Evolutionary conservation across 2,113 vertebrate genomes (phyloP).

Genomic region (Mus spicilegus): DNA sequence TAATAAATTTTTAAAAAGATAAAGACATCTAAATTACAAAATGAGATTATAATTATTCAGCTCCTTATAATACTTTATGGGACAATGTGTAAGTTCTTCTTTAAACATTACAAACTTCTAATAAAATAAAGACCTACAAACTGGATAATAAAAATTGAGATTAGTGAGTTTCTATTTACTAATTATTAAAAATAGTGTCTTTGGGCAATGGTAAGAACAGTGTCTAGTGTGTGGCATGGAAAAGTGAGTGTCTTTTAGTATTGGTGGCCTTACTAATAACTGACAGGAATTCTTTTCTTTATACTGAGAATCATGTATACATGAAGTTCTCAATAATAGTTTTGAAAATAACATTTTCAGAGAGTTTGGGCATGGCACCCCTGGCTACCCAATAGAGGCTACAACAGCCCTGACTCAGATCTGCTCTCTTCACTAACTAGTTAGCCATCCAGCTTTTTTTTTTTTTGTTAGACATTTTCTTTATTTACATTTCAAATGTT

Average conservation of each 20-base stretch:
- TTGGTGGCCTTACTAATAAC: background rate
- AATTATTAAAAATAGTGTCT: slow-evolving; percentile 40
- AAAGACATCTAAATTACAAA: too few relatives aligned
- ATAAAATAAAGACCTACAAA: too few relatives aligned
- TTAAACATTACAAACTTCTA: too few relatives aligned
- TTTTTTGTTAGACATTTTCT: too few relatives aligned
- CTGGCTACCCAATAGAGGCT: background rate
- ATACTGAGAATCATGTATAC: background rate
- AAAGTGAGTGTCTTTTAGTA: background rate
- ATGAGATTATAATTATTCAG: too few relatives aligned
- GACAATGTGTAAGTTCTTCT: too few relatives aligned
- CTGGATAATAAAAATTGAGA: too few relatives aligned
- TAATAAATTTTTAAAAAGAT: too few relatives aligned
- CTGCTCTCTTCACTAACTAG: background rate
- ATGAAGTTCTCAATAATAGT: background rate
- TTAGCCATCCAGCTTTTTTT: background rate
- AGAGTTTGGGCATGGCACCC: background rate
- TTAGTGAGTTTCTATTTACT: background rate
- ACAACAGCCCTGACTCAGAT: background rate
- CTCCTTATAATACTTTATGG: too few relatives aligned
- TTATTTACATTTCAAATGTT: too few relatives aligned
- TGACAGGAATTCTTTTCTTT: background rate
- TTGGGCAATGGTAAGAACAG: background rate
- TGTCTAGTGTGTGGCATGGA: background rate
- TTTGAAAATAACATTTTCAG: background rate